These are phyloP conservation scores for Mugil cephalus DNA, from an alignment of 2,113 vertebrate genomes.

Conservation along the genomic window DNA sequence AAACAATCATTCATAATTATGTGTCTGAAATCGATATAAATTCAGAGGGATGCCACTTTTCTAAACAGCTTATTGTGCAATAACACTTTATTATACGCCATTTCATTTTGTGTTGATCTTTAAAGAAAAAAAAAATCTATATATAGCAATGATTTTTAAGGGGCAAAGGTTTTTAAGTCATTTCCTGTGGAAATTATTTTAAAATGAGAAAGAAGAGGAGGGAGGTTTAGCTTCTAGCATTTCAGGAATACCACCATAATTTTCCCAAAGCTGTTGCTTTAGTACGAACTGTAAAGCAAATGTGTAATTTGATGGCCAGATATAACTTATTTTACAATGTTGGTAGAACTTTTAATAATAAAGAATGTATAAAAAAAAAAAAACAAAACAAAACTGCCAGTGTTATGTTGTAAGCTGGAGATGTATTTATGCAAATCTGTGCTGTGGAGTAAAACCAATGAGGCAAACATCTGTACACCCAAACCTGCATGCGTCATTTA, in stretches of 20 bases:
- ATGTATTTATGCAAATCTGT: conserved; percentile 15
- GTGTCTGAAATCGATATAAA: conserved; percentile 54
- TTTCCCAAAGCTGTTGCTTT: conserved; percentile 69
- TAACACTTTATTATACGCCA: conserved; percentile 74
- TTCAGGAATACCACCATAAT: conserved; percentile 67
- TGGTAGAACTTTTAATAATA: conserved; percentile 83
- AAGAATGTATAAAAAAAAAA: conserved; percentile 69
- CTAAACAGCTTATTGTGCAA: conserved; percentile 76
- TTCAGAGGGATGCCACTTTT: conserved; percentile 67
- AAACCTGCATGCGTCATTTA: too few species aligned
- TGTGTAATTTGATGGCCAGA: conserved; percentile 80
- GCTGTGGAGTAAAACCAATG: conserved; percentile 19
- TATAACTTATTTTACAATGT: conserved; percentile 87
- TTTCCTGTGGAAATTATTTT: conserved; percentile 98
- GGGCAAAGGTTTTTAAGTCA: conserved; percentile 74
- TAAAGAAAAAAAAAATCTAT: conserved; percentile 26
- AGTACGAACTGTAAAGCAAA: conserved; percentile 60
- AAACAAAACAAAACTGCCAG: conserved; percentile 33
- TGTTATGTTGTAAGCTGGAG: conserved; percentile 32
- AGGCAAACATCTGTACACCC: conserved; percentile 42
- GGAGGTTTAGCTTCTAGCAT: conserved; percentile 62
- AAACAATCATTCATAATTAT: conserved; percentile 56
- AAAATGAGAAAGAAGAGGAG: conserved; percentile 42
- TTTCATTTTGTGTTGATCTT: conserved; percentile 79
- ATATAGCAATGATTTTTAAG: conserved; percentile 83